Evolutionary conservation across 1,140 invertebrate species (phyloP).

Genomic region (Laupala kohalensis): DNA sequence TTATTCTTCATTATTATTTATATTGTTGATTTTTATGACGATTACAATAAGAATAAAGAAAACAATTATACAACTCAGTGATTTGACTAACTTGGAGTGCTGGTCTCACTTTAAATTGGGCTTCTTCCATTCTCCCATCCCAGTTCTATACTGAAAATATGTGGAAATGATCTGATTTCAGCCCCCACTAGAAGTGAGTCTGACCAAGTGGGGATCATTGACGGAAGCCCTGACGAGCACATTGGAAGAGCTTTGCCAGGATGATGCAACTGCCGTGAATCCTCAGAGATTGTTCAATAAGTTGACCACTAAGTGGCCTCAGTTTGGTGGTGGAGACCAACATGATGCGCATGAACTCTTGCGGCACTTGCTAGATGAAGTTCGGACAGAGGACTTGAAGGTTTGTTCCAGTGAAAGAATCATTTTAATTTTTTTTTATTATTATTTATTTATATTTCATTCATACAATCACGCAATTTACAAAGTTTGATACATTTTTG

Average conservation of each 20-base stretch:
- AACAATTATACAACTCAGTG: no score
- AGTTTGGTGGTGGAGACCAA: constrained; percentile 87
- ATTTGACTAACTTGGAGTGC: no score
- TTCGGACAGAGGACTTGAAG: constrained; percentile 48
- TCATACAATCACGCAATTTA: no score
- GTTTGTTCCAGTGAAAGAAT: constrained; percentile 16
- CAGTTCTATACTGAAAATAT: no score
- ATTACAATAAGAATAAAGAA: no score
- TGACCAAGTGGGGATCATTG: constrained; percentile 56
- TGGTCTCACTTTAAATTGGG: no score
- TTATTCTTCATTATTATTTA: no score
- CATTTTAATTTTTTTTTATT: no score
- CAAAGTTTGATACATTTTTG: no score
- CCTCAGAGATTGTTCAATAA: constrained; percentile 59
- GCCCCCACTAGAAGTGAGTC: constrained; percentile 47
- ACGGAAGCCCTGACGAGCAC: constrained; percentile 53
- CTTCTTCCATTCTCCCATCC: no score
- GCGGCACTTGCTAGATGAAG: constrained; percentile 72
- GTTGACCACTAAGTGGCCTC: constrained; percentile 60
- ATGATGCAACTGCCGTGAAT: constrained; percentile 43
- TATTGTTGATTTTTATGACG: no score
- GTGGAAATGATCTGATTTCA: not conserved
- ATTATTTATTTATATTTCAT: no score
- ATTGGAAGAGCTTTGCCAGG: constrained; percentile 50
- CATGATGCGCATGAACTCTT: constrained; percentile 94